These are phyloP conservation scores for Conomelus anceps DNA, from an alignment of 2,888 invertebrate species.

Conservation along the genomic window DNA sequence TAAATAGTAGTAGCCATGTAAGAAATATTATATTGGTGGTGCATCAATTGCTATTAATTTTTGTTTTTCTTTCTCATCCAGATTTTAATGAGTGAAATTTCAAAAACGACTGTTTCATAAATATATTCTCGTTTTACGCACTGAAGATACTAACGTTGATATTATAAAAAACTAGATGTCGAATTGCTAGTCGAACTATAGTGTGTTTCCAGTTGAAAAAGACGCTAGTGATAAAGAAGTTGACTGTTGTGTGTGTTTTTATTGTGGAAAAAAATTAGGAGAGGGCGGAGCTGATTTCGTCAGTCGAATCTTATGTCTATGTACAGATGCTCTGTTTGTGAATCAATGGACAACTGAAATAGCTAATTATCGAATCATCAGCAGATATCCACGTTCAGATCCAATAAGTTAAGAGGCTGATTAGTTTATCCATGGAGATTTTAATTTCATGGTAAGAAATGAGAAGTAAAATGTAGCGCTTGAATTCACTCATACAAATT, in stretches of 20 bases:
- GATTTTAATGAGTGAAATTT: not conserved
- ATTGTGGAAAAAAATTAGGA: not conserved
- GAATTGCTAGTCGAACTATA: not conserved
- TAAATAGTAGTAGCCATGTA: not conserved
- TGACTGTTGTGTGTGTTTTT: not conserved
- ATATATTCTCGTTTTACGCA: not conserved
- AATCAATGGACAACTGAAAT: conserved; percentile 4
- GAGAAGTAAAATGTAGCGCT: conserved; percentile 2
- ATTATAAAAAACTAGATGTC: not conserved
- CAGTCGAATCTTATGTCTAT: conserved; percentile 13
- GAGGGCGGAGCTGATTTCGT: not conserved
- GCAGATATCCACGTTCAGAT: not conserved
- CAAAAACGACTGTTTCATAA: not conserved
- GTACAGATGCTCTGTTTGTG: conserved; percentile 10
- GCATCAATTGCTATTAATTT: not conserved
- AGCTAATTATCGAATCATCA: not conserved
- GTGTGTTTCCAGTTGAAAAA: not conserved
- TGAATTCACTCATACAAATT: conserved; percentile 5
- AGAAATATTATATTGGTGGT: not conserved
- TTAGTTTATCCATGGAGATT: conserved; percentile 10
- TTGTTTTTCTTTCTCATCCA: not conserved
- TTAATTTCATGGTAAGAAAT: conserved; percentile 10
- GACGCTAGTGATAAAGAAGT: not conserved
- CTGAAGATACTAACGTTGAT: not conserved
- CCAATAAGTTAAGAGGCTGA: conserved; percentile 10